phyloP scores from a whole-genome alignment of 2,797 vertebrate species.

The Liasis olivaceus region DNA sequence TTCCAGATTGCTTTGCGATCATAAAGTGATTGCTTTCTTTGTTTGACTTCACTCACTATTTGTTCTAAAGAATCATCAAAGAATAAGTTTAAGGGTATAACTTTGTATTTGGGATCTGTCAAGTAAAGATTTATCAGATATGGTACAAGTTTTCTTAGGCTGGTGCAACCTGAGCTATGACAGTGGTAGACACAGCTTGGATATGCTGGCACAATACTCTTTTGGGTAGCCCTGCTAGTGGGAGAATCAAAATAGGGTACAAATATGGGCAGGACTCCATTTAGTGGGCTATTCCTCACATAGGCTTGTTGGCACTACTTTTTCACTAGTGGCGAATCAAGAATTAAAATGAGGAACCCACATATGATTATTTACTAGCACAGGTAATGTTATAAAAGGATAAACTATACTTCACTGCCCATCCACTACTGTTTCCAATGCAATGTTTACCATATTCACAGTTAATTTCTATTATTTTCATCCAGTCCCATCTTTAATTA shows the following conservation, averaged over 20 bases:
- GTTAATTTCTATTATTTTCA: not conserved
- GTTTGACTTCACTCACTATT: not conserved
- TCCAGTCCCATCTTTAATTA: not conserved
- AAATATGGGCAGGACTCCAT: not conserved
- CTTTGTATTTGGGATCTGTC: not conserved
- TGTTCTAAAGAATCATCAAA: not conserved
- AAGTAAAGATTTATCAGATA: not conserved
- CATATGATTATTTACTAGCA: not conserved
- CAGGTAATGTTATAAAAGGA: not conserved
- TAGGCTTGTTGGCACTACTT: not conserved
- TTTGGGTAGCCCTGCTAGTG: not conserved
- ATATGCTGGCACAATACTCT: not conserved
- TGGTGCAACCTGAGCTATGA: not conserved
- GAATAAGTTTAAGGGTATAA: not conserved
- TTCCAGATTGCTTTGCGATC: not conserved
- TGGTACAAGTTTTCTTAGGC: not conserved
- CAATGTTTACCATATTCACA: not conserved
- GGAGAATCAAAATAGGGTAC: not conserved
- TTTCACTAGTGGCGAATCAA: not conserved
- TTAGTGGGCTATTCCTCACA: not conserved
- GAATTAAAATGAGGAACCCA: not conserved
- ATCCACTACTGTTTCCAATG: not conserved
- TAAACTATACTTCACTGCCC: not conserved
- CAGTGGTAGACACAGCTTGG: not conserved
- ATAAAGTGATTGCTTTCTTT: not conserved